A percentile compares a stretch with the other conserved stretches of the same genome.
phyloP scores from a whole-genome alignment of 2,888 invertebrate species.

The Polymixis lichenea region DNA sequence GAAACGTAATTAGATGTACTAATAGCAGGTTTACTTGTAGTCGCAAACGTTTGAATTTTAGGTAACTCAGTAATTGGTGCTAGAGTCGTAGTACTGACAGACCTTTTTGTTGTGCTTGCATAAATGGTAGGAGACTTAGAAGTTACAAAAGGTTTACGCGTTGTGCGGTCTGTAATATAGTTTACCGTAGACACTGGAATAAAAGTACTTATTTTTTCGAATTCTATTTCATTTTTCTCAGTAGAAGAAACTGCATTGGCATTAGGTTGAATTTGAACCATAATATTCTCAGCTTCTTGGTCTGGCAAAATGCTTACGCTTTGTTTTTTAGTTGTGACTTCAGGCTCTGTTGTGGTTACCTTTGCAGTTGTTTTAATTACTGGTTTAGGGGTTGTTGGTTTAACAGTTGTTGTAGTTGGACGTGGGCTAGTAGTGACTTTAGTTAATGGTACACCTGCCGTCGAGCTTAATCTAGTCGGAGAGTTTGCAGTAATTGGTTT shows the following conservation, averaged over 20 bases:
- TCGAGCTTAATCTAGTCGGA: conserved; percentile 48
- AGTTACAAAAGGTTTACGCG: conserved; percentile 69
- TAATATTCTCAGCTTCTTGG: conserved; percentile 57
- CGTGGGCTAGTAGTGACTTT: conserved; percentile 35
- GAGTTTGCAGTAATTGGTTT: conserved; percentile 45
- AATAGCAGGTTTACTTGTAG: conserved; percentile 65
- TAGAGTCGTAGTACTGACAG: conserved; percentile 54
- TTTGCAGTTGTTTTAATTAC: conserved; percentile 60
- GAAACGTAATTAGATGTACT: conserved; percentile 62
- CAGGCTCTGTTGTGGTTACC: conserved; percentile 62
- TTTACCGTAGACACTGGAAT: conserved; percentile 79
- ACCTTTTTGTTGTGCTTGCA: conserved; percentile 60
- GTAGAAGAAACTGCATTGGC: conserved; percentile 67
- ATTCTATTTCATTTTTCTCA: conserved; percentile 72
- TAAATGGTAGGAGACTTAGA: conserved; percentile 65
- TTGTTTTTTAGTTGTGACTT: conserved; percentile 61
- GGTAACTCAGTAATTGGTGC: conserved; percentile 43
- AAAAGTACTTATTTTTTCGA: conserved; percentile 82
- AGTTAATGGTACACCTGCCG: conserved; percentile 15
- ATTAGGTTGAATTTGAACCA: conserved; percentile 63
- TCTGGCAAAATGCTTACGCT: conserved; percentile 64
- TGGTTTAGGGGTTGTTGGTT: conserved; percentile 53
- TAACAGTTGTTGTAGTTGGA: conserved; percentile 53
- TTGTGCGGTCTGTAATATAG: conserved; percentile 77
- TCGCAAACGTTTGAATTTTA: conserved; percentile 36